Base-by-base conservation (phyloP, 2,888 invertebrate species). In the Chydorus sphaericus region DNA sequence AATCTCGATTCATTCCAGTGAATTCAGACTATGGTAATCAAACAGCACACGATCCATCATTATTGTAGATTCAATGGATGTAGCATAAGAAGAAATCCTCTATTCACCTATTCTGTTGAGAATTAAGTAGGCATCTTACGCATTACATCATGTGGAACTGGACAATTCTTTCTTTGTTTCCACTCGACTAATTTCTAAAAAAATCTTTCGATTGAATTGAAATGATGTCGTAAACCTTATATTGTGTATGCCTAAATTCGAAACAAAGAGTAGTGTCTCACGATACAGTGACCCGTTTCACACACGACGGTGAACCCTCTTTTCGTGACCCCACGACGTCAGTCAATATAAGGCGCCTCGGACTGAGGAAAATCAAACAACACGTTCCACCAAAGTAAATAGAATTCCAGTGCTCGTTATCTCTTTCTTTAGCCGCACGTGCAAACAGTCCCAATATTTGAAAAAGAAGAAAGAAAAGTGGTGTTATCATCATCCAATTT, bases 281-380 rank as follows among this genome's bases (percentile, higher is more conserved):
- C 52, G 52, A 52, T 33, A 52, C 31, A 52, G 33, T 52, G 52
- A 52, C 52, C 52, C 36, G 33, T 52, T 52, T 52, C 52, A 52
- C 52, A 52, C 20, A 44, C 6, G 1, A 26, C 14, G 23, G 18
- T 10, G 23, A 44, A 26, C 28, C 44, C 8, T 44, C 44, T 44
- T 39, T 44, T 6, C 33, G n/a, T n/a, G n/a, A 33, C 33, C 33
- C 33, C 33, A 33, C 8, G 14, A 14, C 33, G 33, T n/a, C n/a
- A n/a, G n/a, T n/a, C n/a, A n/a, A n/a, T n/a, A n/a, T n/a, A 33
- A 14, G 8, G 33, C 33, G 33, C 33, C 8, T 14, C 8, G 8
- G 10, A 23, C 44, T 44, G 23, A 44, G 23, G 26, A 23, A 44
- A 44, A 26, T 44, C 44, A 44, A 44, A 44, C 20, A 44, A 44